Conservation (phyloP, 2,797 vertebrate species). For the Esox masquinongy region DNA sequence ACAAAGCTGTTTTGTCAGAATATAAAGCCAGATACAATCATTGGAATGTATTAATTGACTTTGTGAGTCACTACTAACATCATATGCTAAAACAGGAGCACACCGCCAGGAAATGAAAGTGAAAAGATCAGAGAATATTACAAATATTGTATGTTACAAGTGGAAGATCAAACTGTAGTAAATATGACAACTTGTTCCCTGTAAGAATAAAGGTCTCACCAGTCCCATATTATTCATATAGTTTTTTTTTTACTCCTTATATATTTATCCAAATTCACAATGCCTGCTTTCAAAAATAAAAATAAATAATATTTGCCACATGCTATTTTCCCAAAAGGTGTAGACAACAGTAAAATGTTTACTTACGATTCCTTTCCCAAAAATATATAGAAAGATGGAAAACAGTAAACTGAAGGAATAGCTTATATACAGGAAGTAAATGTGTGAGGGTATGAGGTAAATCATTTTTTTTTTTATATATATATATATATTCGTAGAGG, state of each 20-base stretch:
- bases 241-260: slow-evolving; percentile 9
- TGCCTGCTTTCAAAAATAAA: slow-evolving; percentile 42
- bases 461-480: too few species aligned
- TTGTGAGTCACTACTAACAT: not conserved
- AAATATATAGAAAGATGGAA: too few species aligned
- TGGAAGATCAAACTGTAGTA: not conserved
- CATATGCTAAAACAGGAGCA: not conserved
- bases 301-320: too few species aligned
- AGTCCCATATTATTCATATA: too few species aligned
- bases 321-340: too few species aligned
- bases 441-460: too few species aligned
- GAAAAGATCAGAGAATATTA: not conserved
- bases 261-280: slow-evolving; percentile 35
- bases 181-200: not conserved
- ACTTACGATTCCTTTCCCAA: too few species aligned
- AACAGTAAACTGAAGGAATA: too few species aligned
- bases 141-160: too few species aligned
- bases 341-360: too few species aligned
- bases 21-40: not conserved
- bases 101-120: not conserved
- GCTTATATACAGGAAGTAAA: too few species aligned
- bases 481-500: too few species aligned
- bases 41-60: not conserved
- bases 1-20: not conserved
- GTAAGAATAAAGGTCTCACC: not conserved